These are phyloP conservation scores for Mustela lutreola DNA, from an alignment of 2,113 vertebrate genomes.

Conservation along the genomic window DNA sequence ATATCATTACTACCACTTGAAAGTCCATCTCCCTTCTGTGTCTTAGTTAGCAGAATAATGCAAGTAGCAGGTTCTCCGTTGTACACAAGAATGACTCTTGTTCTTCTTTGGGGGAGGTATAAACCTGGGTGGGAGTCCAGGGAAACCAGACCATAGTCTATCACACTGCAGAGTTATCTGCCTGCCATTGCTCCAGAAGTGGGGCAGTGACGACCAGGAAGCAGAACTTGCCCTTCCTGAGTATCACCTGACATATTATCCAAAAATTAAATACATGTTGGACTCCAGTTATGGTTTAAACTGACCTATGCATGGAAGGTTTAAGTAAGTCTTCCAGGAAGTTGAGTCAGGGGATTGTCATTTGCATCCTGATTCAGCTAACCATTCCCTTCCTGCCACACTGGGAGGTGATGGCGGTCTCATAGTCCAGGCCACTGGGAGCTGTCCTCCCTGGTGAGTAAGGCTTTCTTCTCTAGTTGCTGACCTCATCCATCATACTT, in stretches of 20 bases:
- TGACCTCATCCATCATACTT: not conserved
- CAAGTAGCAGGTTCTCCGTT: not conserved
- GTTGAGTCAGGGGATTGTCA: not conserved
- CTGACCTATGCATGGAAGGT: not conserved
- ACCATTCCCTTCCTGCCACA: not conserved
- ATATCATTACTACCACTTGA: not conserved
- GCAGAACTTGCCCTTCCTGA: not conserved
- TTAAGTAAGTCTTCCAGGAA: slow-evolving; percentile 2
- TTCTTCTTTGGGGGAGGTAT: not conserved
- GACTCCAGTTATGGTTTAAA: not conserved
- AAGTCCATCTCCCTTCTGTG: not conserved
- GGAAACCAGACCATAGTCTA: not conserved
- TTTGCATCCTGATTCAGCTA: not conserved
- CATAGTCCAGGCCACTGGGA: not conserved
- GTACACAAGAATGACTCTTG: not conserved
- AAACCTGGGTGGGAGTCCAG: not conserved
- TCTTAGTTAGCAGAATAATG: not conserved
- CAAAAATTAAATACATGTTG: not conserved
- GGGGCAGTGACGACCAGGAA: not conserved
- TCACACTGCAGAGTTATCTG: not conserved
- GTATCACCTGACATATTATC: not conserved
- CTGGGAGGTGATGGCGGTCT: not conserved
- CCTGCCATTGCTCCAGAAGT: not conserved
- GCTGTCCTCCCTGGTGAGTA: not conserved
- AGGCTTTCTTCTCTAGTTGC: not conserved